These are phyloP conservation scores for Theocolax elegans DNA, from an alignment of 1,140 invertebrate species.

Conservation along the genomic window DNA sequence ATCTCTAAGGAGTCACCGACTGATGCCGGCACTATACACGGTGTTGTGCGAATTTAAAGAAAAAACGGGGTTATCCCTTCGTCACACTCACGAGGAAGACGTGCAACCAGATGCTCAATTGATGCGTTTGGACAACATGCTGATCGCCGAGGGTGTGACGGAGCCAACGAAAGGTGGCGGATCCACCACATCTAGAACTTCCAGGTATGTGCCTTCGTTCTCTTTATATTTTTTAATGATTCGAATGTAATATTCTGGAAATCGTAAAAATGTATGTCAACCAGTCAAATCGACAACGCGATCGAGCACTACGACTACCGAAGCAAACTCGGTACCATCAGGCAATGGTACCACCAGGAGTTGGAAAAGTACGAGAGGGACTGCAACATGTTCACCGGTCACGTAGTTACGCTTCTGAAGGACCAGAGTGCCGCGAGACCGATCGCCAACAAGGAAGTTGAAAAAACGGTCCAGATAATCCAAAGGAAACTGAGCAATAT, in stretches of 20 bases:
- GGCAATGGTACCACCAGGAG: slow-evolving; percentile 99
- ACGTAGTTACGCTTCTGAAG: slow-evolving; percentile 97
- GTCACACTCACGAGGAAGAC: slow-evolving; percentile 98
- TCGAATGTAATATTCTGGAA: background rate
- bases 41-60: slow-evolving; percentile 76
- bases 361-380: slow-evolving; percentile 99
- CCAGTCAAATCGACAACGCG: slow-evolving; percentile 88
- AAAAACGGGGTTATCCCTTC: slow-evolving; percentile 89
- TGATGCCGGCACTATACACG: slow-evolving; percentile 72
- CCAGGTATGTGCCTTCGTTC: slow-evolving; percentile 86
- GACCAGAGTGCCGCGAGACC: slow-evolving; percentile 97
- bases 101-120: slow-evolving; percentile 84
- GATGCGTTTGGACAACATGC: slow-evolving; percentile 99
- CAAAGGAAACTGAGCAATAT: slow-evolving; percentile 99
- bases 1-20: slow-evolving; percentile 63
- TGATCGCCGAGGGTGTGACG: slow-evolving; percentile 98
- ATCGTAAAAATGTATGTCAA: background rate
- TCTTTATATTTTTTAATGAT: background rate
- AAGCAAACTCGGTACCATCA: slow-evolving; percentile 97
- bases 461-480: slow-evolving; percentile 99
- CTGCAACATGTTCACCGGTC: slow-evolving; percentile 99
- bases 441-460: slow-evolving; percentile 94
- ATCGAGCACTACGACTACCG: slow-evolving; percentile 99
- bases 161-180: slow-evolving; percentile 97
- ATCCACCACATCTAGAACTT: slow-evolving; percentile 88